Evolutionary conservation across 2,113 vertebrate species (phyloP).

Genomic region (Columbina picui): DNA sequence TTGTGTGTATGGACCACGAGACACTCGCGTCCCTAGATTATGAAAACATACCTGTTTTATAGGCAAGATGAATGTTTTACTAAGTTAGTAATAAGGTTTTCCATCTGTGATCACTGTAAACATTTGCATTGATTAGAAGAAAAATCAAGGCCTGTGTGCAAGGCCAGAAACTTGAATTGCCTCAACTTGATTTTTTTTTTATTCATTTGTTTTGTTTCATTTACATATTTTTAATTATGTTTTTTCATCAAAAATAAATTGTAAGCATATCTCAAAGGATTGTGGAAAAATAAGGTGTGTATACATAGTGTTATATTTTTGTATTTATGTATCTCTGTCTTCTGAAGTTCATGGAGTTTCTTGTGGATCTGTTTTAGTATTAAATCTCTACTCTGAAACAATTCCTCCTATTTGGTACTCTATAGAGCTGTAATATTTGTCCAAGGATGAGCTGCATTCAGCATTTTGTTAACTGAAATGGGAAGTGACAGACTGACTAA

Average conservation of each 20-base stretch:
- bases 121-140: neutral
- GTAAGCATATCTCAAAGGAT: neutral
- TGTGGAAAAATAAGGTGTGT: neutral
- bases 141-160: neutral
- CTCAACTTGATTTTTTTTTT: neutral
- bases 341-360: neutral
- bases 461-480: conserved; percentile 85
- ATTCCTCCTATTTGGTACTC: conserved; percentile 63
- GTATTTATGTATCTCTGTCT: neutral
- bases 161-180: neutral
- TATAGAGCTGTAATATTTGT: conserved; percentile 71
- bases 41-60: neutral
- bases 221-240: rapidly evolving
- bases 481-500: conserved; percentile 90
- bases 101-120: neutral
- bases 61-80: neutral
- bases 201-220: neutral
- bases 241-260: neutral
- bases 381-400: conserved; percentile 41
- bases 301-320: neutral
- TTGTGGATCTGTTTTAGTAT: neutral
- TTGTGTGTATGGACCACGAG: neutral
- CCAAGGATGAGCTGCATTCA: conserved; percentile 77
- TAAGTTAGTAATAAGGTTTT: neutral
- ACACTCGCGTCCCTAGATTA: rapidly evolving